Conservation (phyloP, 2,113 vertebrate species). For the Rhinoderma darwinii region DNA sequence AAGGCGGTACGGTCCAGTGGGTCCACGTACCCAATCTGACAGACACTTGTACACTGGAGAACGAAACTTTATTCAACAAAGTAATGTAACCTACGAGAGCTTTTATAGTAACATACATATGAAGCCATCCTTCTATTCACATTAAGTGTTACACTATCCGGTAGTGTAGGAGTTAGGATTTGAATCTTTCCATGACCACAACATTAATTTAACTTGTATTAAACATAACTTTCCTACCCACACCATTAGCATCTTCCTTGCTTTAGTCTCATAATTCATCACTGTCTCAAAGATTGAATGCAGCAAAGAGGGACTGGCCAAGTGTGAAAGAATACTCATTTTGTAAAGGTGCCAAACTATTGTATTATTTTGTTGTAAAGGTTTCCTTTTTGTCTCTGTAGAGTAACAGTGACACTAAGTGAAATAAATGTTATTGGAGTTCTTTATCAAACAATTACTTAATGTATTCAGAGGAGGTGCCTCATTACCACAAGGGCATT, state of each 20-base stretch:
- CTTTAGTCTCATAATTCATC: slow-evolving; percentile 38
- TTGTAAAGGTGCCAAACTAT: slow-evolving; percentile 35
- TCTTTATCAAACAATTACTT: slow-evolving; percentile 27
- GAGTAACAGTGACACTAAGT: slow-evolving; percentile 44
- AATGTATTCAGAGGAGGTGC: slow-evolving; percentile 25
- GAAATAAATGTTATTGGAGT: slow-evolving; percentile 48
- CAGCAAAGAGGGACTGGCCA: slow-evolving; percentile 25
- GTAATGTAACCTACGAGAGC: not conserved
- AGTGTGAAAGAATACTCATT: slow-evolving; percentile 48
- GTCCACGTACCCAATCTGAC: no score
- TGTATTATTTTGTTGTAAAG: slow-evolving; percentile 33
- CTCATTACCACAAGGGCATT: slow-evolving; percentile 36
- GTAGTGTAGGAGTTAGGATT: slow-evolving; percentile 24
- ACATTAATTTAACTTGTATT: slow-evolving; percentile 54
- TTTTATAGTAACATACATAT: not conserved
- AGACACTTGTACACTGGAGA: no score
- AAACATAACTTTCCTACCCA: slow-evolving; percentile 47
- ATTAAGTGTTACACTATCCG: not conserved
- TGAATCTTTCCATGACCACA: slow-evolving; percentile 24
- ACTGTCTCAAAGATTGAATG: slow-evolving; percentile 50
- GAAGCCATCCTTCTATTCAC: not conserved
- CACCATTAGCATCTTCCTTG: slow-evolving; percentile 32
- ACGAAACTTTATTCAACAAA: no score
- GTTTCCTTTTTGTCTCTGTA: slow-evolving; percentile 36
- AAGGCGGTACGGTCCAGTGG: no score